Conservation (phyloP, 2,797 vertebrate species). For the Pseudochaenichthys georgianus region DNA sequence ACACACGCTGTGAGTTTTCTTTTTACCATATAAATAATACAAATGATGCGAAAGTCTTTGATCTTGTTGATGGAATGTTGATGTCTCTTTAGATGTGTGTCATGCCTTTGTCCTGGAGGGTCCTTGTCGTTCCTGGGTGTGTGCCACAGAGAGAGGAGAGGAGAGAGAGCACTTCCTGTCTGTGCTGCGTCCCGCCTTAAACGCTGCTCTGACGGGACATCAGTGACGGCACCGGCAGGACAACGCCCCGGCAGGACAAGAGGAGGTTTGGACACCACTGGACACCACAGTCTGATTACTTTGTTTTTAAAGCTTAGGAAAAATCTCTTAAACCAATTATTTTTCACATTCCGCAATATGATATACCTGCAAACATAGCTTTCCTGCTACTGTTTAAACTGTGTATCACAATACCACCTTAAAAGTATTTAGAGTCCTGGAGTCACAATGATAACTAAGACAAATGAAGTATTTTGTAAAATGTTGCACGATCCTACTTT, state of each 20-base stretch:
- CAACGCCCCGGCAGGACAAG: not conserved
- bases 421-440: not conserved
- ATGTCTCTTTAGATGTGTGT: constrained; percentile 79
- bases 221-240: not conserved
- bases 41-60: not conserved
- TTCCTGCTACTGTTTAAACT: not conserved
- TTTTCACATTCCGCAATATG: too few species aligned
- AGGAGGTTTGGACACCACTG: constrained; percentile 34
- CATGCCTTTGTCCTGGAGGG: constrained; percentile 87
- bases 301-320: too few species aligned
- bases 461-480: not conserved
- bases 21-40: fast-evolving
- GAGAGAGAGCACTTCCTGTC: constrained; percentile 84
- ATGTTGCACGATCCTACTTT: not conserved
- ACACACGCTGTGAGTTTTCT: constrained; percentile 85
- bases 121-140: constrained; percentile 84
- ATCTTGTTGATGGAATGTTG: not conserved
- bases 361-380: too few species aligned
- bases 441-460: not conserved
- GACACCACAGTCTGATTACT: not conserved
- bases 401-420: not conserved
- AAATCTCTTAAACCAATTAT: too few species aligned
- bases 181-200: constrained; percentile 73
- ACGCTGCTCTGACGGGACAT: constrained; percentile 60
- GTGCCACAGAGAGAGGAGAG: constrained; percentile 80